Conservation (phyloP, 2,888 invertebrate genomes). For the Zaprionus lineosus region DNA sequence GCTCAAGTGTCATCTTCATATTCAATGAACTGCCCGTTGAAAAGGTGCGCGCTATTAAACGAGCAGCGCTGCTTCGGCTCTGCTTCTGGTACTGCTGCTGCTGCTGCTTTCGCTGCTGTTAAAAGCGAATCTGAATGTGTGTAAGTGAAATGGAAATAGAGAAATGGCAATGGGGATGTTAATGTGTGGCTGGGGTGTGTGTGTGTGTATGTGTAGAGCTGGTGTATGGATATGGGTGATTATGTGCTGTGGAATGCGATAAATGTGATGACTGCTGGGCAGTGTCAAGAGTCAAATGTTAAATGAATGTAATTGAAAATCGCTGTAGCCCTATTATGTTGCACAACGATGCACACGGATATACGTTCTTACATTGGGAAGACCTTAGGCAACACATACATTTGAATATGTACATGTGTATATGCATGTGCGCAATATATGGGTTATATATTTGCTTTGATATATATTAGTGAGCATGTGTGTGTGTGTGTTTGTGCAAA, state of each 20-base stretch:
- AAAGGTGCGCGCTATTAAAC: conserved; percentile 57
- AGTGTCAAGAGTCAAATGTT: conserved; percentile 65
- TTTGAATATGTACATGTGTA: background rate
- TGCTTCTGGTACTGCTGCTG: conserved; percentile 10
- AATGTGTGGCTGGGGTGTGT: conserved; percentile 33
- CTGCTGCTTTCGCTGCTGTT: background rate
- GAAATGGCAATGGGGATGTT: conserved; percentile 49
- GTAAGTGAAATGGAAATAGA: conserved; percentile 28
- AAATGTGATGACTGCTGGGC: conserved; percentile 35
- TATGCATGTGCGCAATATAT: conserved; percentile 22
- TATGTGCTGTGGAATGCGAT: conserved; percentile 20
- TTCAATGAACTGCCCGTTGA: conserved; percentile 49
- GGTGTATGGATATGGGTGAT: conserved; percentile 1
- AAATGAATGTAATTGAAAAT: conserved; percentile 67
- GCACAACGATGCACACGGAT: conserved; percentile 52
- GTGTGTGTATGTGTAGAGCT: conserved; percentile 3
- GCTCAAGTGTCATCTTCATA: conserved; percentile 44
- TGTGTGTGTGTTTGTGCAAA: conserved; percentile 5
- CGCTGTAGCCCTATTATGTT: conserved; percentile 62
- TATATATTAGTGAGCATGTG: background rate
- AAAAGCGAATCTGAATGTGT: conserved; percentile 23
- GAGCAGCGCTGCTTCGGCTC: conserved; percentile 41
- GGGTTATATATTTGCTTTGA: conserved; percentile 22
- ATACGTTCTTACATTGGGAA: conserved; percentile 4
- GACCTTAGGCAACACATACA: conserved; percentile 45